Evolutionary conservation across 2,797 vertebrate genomes (phyloP).

Genomic region (Centropyge bicolor): DNA sequence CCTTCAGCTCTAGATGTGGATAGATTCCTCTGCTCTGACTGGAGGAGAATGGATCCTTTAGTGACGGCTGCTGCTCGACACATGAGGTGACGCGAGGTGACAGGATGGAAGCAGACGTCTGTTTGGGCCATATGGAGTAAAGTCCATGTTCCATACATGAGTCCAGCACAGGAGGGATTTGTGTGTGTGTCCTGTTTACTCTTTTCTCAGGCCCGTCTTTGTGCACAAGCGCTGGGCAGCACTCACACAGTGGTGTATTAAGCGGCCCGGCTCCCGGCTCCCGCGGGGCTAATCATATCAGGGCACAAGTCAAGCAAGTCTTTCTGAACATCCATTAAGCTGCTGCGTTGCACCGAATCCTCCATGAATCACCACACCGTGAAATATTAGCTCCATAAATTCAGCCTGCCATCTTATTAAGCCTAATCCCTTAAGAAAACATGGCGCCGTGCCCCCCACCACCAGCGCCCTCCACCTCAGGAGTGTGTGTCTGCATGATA

Average conservation of each 20-base stretch:
- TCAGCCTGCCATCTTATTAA: slow-evolving; percentile 69
- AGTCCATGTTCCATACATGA: slow-evolving; percentile 28
- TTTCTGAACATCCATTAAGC: slow-evolving; percentile 70
- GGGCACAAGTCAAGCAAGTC: slow-evolving; percentile 63
- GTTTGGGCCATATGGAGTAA: not conserved
- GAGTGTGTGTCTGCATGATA: slow-evolving; percentile 49
- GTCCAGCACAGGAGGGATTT: slow-evolving; percentile 43
- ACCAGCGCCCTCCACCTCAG: slow-evolving; percentile 8
- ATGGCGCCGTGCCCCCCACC: not conserved
- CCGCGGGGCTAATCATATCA: slow-evolving; percentile 63
- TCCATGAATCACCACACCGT: slow-evolving; percentile 59
- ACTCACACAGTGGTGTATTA: slow-evolving; percentile 62
- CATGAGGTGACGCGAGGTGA: slow-evolving; percentile 10
- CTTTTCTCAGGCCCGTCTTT: slow-evolving; percentile 43
- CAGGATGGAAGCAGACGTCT: no score
- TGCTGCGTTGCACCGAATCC: slow-evolving; percentile 56
- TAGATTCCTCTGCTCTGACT: no score
- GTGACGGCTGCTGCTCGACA: not conserved
- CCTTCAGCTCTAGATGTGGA: no score
- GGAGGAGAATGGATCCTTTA: not conserved
- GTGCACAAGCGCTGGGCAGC: slow-evolving; percentile 48
- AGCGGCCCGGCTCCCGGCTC: slow-evolving; percentile 43
- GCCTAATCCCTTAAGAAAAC: slow-evolving; percentile 64
- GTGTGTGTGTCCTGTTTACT: slow-evolving; percentile 52
- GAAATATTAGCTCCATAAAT: slow-evolving; percentile 72